Conservation (phyloP, 2,113 vertebrate genomes). For the Mixornis gularis region DNA sequence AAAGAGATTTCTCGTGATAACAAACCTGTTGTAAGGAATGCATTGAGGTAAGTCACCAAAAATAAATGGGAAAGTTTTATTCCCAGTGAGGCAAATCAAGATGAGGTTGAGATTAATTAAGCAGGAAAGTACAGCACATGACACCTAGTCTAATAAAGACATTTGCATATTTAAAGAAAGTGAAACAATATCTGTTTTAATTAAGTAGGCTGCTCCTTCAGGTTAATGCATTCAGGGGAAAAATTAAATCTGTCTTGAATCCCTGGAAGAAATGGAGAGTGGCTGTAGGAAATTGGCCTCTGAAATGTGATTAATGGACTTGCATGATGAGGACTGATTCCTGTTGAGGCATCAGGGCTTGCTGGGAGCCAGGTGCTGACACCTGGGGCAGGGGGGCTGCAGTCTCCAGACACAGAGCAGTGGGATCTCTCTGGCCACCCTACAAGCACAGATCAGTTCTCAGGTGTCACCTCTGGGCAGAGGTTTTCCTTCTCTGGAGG, state of each 20-base stretch:
- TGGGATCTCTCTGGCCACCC: accelerated
- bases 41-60: not conserved
- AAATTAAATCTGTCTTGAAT: slow-evolving; percentile 37
- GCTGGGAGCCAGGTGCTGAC: not conserved
- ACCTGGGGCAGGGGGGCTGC: not conserved
- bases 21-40: not conserved
- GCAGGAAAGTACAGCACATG: slow-evolving; percentile 3
- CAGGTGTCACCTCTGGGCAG: not conserved
- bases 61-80: not conserved
- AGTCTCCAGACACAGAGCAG: accelerated
- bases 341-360: not conserved
- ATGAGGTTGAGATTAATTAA: slow-evolving; percentile 43
- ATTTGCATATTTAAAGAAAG: slow-evolving; percentile 54
- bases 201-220: slow-evolving; percentile 58
- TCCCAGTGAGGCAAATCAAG: not conserved
- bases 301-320: slow-evolving; percentile 43
- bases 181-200: slow-evolving; percentile 61
- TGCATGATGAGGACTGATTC: not conserved
- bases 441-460: not conserved
- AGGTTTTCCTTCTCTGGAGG: not conserved
- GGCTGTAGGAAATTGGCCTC: slow-evolving; percentile 27
- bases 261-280: slow-evolving; percentile 23
- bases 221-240: slow-evolving; percentile 55
- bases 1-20: not conserved
- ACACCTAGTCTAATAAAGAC: slow-evolving; percentile 49